Conservation (phyloP, 2,888 invertebrate species). For the Tachina lurida region DNA sequence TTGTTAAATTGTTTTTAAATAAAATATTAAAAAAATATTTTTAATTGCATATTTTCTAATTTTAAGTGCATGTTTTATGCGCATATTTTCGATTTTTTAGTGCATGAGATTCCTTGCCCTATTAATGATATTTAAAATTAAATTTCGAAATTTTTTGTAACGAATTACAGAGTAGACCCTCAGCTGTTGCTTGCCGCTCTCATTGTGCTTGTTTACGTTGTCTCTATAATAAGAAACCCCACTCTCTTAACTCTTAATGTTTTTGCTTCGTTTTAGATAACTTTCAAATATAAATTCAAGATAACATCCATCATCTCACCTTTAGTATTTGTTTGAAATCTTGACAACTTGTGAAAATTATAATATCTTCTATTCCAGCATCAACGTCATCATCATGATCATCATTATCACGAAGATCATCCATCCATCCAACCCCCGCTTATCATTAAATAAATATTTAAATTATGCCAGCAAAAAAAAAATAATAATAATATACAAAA, state of each 20-base stretch:
- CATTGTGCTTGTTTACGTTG: not conserved
- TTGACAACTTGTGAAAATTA: conserved; percentile 80
- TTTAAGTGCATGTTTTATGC: too few species aligned
- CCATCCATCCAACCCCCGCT: conserved; percentile 9
- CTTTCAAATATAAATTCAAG: conserved; percentile 23
- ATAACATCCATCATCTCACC: conserved; percentile 64
- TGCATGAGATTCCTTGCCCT: too few species aligned
- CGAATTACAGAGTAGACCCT: too few species aligned
- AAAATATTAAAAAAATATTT: too few species aligned
- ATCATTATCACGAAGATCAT: conserved; percentile 8
- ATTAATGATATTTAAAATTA: too few species aligned
- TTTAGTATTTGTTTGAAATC: conserved; percentile 69
- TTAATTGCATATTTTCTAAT: too few species aligned
- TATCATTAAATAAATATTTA: conserved; percentile 70
- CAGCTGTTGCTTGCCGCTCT: not conserved
- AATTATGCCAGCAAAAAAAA: conserved; percentile 39
- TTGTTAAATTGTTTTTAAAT: too few species aligned
- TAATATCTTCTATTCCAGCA: conserved; percentile 63
- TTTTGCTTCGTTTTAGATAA: conserved; percentile 7
- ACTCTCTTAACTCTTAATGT: not conserved
- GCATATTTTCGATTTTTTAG: too few species aligned
- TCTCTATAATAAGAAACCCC: not conserved
- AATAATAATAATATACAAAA: not conserved
- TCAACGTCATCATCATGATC: not conserved
- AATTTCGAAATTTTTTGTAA: too few species aligned